Conservation (phyloP, 2,797 vertebrate genomes). For the Sebastiscus tertius region DNA sequence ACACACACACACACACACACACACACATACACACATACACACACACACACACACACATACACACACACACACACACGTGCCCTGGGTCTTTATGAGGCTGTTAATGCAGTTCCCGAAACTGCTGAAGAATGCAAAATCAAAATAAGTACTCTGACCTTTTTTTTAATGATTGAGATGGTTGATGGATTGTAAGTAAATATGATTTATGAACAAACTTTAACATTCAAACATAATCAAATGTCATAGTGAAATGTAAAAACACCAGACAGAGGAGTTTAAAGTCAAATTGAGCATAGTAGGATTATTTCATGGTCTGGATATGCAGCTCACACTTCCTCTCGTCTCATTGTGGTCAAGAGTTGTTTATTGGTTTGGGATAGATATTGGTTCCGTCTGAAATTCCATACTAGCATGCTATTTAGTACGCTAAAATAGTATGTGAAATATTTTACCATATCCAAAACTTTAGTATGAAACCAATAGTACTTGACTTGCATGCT, state of each 20-base stretch:
- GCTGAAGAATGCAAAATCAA: neutral
- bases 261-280: neutral
- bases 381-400: neutral
- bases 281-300: neutral
- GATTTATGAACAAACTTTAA: neutral
- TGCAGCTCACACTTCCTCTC: neutral
- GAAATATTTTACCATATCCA: too few species aligned
- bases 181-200: too few species aligned
- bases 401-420: too few species aligned
- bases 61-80: neutral
- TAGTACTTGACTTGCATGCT: too few species aligned
- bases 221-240: neutral
- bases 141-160: neutral
- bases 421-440: too few species aligned
- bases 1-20: too few species aligned
- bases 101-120: neutral
- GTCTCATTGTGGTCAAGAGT: neutral
- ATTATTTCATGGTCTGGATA: neutral
- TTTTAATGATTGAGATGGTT: neutral
- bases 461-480: too few species aligned
- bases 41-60: neutral
- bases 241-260: neutral
- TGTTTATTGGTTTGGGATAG: neutral
- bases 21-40: neutral
- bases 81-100: neutral